Base-by-base conservation (phyloP, 2,797 vertebrate species). In the Coracias cyanogaster region DNA sequence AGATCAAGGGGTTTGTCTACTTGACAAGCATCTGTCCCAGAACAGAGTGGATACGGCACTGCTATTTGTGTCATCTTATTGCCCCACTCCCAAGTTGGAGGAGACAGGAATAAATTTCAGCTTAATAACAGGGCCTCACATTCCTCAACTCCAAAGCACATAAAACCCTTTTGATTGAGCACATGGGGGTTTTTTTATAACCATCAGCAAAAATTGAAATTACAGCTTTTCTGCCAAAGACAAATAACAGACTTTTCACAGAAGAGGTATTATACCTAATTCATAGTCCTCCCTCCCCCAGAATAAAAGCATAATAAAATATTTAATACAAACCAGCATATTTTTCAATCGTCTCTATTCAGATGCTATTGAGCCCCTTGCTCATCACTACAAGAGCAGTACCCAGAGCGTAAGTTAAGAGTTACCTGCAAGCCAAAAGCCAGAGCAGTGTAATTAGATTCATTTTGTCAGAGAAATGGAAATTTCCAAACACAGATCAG, bases 191-290 rank as follows among this genome's bases (percentile, higher is more conserved):
- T 55, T 94, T 96, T 86, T 91, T 5, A 89, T 35, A 95, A 82
- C 35, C 62, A 81, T 41, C 72, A 84, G 51, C n/a, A 86, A 92
- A 95, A 95, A 65, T 5, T 74, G 49, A 95, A 95, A 93, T 95
- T 69, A 96, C 2, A 95, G 69, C 54, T 69, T 86, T 95, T 88
- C 73, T 77, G 29, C 28, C n/a, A 82, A 86, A 82, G 71, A 73
- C 62, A 94, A 83, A 83, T 51, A 93, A 87, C 57, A 57, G 45
- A 82, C n/a, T 73, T 94, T 77, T 77, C 10, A 41, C 58, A 78
- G 51, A 72, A 80, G 45, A 89, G 77, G 31, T 64, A 69, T 84
- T 78, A 61, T 35, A 70, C 66, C 35, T 67, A 49, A 86, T 49
- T 57, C 45, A 72, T 2, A 5, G 25, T 84, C 35, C 33, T 72